Evolutionary conservation across 2,888 invertebrate species (phyloP).

Genomic region (Arge pagana): DNA sequence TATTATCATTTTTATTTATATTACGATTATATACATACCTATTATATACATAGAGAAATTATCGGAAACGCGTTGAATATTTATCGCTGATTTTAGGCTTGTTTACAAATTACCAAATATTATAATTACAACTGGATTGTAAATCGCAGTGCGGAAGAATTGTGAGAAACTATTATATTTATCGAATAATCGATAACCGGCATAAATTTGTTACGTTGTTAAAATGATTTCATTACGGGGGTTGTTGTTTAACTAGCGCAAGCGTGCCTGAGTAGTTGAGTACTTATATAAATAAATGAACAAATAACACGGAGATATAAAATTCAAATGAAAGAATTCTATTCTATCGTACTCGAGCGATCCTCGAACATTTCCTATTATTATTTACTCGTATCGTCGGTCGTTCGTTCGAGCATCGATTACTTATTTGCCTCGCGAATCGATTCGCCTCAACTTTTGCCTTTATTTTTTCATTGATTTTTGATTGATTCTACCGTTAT

Average conservation of each 20-base stretch:
- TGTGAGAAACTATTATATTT: slow-evolving; percentile 2
- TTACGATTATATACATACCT: neutral
- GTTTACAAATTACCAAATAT: slow-evolving; percentile 8
- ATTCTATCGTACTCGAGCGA: too few species aligned
- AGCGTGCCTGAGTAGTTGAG: slow-evolving; percentile 25
- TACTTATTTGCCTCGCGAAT: too few species aligned
- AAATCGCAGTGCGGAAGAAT: neutral
- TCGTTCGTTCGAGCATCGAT: too few species aligned
- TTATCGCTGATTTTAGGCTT: slow-evolving; percentile 21
- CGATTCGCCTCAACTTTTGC: too few species aligned
- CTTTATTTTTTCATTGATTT: too few species aligned
- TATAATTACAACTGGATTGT: slow-evolving; percentile 21
- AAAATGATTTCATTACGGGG: slow-evolving; percentile 19
- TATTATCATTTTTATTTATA: neutral
- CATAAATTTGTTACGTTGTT: slow-evolving; percentile 20
- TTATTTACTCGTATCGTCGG: too few species aligned
- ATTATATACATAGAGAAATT: slow-evolving; percentile 20
- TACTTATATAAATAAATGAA: slow-evolving; percentile 13
- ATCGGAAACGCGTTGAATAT: slow-evolving; percentile 23
- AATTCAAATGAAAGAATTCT: too few species aligned
- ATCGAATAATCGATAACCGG: slow-evolving; percentile 12
- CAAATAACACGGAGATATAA: neutral
- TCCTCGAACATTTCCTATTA: too few species aligned
- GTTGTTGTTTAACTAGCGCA: slow-evolving; percentile 20
- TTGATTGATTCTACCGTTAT: too few species aligned